These are phyloP conservation scores for Oligia strigilis DNA, from an alignment of 2,888 invertebrate genomes.

Conservation along the genomic window DNA sequence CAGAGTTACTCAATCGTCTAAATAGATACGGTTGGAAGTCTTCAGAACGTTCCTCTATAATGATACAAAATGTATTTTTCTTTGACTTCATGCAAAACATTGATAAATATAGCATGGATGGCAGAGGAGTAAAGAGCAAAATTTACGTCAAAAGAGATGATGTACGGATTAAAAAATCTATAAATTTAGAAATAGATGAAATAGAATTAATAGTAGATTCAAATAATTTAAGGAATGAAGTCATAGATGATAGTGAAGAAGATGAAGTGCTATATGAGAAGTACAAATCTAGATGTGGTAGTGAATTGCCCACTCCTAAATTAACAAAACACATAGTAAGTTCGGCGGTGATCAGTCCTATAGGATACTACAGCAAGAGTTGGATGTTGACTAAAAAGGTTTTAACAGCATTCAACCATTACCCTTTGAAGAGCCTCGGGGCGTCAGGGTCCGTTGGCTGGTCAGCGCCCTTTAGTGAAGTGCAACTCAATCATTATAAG, in stretches of 20 bases:
- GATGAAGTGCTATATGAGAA: constrained; percentile 68
- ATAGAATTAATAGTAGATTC: constrained; percentile 78
- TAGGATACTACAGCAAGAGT: constrained; percentile 93
- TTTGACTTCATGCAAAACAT: constrained; percentile 89
- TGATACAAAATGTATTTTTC: constrained; percentile 93
- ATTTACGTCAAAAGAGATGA: constrained; percentile 85
- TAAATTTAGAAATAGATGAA: constrained; percentile 78
- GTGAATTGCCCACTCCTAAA: constrained; percentile 80
- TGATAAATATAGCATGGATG: constrained; percentile 69
- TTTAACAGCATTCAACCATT: constrained; percentile 94
- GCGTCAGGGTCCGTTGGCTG: constrained; percentile 89
- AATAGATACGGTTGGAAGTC: constrained; percentile 83
- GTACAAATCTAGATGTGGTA: constrained; percentile 78
- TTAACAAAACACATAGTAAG: constrained; percentile 88
- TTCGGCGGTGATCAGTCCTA: constrained; percentile 91
- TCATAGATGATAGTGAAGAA: constrained; percentile 74
- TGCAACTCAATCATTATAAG: constrained; percentile 93
- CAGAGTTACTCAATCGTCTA: constrained; percentile 89
- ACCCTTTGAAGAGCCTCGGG: constrained; percentile 91
- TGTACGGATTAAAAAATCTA: constrained; percentile 78
- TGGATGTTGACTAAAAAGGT: constrained; percentile 92
- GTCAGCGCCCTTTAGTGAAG: constrained; percentile 90
- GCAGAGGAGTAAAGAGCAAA: constrained; percentile 72
- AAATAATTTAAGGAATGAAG: constrained; percentile 75
- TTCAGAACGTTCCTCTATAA: constrained; percentile 90